phyloP scores from a whole-genome alignment of 1,140 invertebrate species.

The Drepana arcuata region DNA sequence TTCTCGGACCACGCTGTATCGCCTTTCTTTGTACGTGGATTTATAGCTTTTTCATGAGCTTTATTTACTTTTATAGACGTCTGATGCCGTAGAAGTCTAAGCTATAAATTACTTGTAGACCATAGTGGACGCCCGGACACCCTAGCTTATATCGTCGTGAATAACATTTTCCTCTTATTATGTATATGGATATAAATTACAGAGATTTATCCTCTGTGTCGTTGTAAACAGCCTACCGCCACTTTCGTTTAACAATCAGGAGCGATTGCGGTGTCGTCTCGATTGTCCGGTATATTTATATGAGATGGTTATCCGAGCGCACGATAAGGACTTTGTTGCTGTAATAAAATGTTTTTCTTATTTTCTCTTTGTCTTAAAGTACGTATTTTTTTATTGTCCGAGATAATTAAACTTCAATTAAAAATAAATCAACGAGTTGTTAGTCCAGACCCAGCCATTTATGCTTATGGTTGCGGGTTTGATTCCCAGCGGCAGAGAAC shows the following conservation, averaged over 20 bases:
- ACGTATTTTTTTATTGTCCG: no score
- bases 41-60: constrained; percentile 60
- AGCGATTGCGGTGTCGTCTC: constrained; percentile 15
- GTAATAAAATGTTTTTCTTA: no score
- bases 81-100: constrained; percentile 45
- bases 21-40: constrained; percentile 49
- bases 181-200: constrained; percentile 63
- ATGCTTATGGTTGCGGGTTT: no score
- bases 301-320: constrained; percentile 28
- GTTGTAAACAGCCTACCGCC: constrained; percentile 28
- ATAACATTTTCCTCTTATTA: constrained; percentile 65
- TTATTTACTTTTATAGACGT: constrained; percentile 67
- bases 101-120: constrained; percentile 53
- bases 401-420: no score
- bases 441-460: no score
- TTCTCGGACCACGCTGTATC: constrained; percentile 28
- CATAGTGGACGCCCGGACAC: constrained; percentile 32
- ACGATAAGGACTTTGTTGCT: no score
- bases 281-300: constrained; percentile 24
- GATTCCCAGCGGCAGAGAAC: no score
- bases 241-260: constrained; percentile 29
- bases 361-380: no score
- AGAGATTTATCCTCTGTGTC: constrained; percentile 42
- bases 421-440: no score
- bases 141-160: constrained; percentile 30